Percentiles rank a stretch among this genome's conserved stretches.
Conservation (phyloP, 2,888 invertebrate genomes). For the Leptinotarsa rubiginosa region DNA sequence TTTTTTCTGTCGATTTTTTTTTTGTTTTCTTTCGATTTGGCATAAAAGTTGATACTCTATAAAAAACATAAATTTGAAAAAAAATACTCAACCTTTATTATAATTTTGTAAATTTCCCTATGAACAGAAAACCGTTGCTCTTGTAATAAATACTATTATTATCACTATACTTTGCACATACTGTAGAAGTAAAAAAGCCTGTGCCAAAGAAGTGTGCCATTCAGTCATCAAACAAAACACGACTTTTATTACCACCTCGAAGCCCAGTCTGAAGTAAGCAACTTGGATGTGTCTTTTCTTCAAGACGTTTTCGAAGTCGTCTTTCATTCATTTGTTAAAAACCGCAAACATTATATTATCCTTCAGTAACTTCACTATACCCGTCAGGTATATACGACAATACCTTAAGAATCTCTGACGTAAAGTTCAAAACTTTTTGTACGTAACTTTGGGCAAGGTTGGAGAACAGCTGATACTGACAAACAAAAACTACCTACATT, state of each 20-base stretch:
- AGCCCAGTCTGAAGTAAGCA: conserved; percentile 10
- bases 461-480: conserved; percentile 42
- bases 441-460: conserved; percentile 41
- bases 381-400: conserved; percentile 20
- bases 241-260: conserved; percentile 10
- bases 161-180: neutral
- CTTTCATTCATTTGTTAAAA: conserved; percentile 37
- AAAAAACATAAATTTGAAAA: no score
- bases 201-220: conserved; percentile 8
- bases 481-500: conserved; percentile 38
- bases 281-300: conserved; percentile 17
- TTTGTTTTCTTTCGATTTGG: no score
- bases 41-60: no score
- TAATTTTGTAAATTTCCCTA: no score
- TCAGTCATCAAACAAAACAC: neutral
- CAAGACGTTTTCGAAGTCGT: conserved; percentile 6
- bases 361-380: conserved; percentile 24
- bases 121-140: no score
- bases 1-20: no score
- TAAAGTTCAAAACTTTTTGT: conserved; percentile 26
- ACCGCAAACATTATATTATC: conserved; percentile 36
- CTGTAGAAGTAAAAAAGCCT: neutral
- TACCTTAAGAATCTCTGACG: neutral
- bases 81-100: no score
- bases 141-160: neutral